These are phyloP conservation scores for Sinopyrophorus schimmeli DNA, from an alignment of 2,888 invertebrate genomes.

Conservation along the genomic window DNA sequence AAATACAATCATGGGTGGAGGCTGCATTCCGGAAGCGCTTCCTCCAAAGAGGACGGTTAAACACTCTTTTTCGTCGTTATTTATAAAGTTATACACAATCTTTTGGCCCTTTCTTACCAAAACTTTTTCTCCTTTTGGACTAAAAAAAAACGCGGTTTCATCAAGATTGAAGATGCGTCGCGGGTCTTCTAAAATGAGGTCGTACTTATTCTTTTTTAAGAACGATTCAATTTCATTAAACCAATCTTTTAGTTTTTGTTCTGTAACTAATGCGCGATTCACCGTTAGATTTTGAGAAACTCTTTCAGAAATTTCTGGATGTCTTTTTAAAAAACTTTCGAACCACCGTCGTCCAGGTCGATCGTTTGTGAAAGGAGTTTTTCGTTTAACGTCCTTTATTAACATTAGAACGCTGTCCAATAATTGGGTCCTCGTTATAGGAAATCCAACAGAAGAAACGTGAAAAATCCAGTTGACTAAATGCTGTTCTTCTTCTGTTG, in stretches of 20 bases:
- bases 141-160: slow-evolving; percentile 46
- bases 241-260: not conserved
- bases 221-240: no score
- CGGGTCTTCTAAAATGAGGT: slow-evolving; percentile 33
- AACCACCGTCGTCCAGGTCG: not conserved
- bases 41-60: slow-evolving; percentile 34
- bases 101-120: slow-evolving; percentile 41
- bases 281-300: slow-evolving; percentile 1
- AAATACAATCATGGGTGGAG: slow-evolving; percentile 33
- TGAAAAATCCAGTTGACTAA: slow-evolving; percentile 1
- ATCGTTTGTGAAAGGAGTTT: not conserved
- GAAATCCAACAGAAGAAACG: not conserved
- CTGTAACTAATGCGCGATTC: not conserved
- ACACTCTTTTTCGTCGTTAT: slow-evolving; percentile 40
- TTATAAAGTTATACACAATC: slow-evolving; percentile 34
- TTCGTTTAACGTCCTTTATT: not conserved
- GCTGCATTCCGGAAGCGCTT: slow-evolving; percentile 31
- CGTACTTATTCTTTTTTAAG: not conserved
- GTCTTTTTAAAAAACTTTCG: not conserved
- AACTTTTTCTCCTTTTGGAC: slow-evolving; percentile 45
- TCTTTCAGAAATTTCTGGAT: slow-evolving; percentile 1
- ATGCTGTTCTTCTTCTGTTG: not conserved
- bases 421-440: not conserved
- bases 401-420: not conserved
- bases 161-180: slow-evolving; percentile 44